Evolutionary conservation across 2,888 invertebrate genomes (phyloP).

Genomic region (Phyllotreta cruciferae): DNA sequence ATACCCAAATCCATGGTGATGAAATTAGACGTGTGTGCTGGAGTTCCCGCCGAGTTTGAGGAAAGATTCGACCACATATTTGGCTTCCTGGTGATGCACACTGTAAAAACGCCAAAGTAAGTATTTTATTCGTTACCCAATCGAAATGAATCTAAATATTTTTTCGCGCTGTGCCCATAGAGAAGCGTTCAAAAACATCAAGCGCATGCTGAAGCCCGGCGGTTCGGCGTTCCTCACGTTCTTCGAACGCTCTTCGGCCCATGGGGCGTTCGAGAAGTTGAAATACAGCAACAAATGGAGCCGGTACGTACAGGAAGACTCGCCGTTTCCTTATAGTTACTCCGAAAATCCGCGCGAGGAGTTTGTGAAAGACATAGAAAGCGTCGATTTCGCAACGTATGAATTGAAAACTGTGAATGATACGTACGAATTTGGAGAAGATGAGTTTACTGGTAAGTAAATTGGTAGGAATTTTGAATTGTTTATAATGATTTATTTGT

Average conservation of each 20-base stretch:
- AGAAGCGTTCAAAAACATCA: constrained; percentile 3
- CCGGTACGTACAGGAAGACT: constrained; percentile 8
- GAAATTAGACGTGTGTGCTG: constrained; percentile 8
- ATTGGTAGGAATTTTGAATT: no score
- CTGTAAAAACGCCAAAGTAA: not conserved
- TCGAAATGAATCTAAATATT: no score
- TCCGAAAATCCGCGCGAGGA: no score
- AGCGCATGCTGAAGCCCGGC: constrained; percentile 11
- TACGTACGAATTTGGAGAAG: no score
- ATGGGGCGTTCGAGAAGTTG: not conserved
- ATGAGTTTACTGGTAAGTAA: no score
- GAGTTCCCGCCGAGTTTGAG: not conserved
- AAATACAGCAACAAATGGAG: constrained; percentile 12
- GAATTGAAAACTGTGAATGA: no score
- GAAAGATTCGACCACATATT: constrained; percentile 17
- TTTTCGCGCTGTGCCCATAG: no score
- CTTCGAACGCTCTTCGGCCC: not conserved
- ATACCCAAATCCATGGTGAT: not conserved
- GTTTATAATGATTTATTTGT: no score
- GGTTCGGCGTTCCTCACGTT: constrained; percentile 8
- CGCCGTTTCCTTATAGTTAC: not conserved
- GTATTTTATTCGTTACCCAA: no score
- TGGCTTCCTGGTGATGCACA: constrained; percentile 8
- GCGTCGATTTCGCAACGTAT: no score
- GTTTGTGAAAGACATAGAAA: no score